These are phyloP conservation scores for Rutpela maculata DNA, from an alignment of 2,888 invertebrate genomes.

Conservation along the genomic window DNA sequence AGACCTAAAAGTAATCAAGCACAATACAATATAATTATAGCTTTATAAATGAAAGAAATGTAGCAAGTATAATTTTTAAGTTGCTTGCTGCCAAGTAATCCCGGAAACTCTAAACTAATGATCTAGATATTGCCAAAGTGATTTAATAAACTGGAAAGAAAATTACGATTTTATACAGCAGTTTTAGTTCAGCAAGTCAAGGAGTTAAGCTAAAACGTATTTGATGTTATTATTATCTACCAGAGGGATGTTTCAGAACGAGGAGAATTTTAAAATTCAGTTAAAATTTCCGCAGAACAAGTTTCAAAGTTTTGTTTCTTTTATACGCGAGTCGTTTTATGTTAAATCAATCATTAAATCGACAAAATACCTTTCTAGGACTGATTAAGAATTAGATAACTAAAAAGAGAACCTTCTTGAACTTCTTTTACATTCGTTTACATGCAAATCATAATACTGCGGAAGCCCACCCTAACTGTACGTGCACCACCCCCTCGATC, in stretches of 20 bases:
- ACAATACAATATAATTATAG: slow-evolving; percentile 30
- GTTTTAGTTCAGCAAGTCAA: slow-evolving; percentile 8
- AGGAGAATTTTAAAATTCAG: slow-evolving; percentile 4
- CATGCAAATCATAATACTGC: no score
- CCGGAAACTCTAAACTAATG: slow-evolving; percentile 53
- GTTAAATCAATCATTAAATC: background rate
- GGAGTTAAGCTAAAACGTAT: slow-evolving; percentile 8
- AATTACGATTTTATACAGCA: slow-evolving; percentile 12
- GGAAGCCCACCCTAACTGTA: no score
- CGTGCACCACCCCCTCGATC: no score
- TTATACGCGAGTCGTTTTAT: background rate
- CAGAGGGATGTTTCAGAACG: background rate
- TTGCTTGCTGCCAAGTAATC: slow-evolving; percentile 48
- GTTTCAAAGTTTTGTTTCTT: background rate
- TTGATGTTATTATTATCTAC: slow-evolving; percentile 4
- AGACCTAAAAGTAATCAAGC: slow-evolving; percentile 10
- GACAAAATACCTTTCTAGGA: background rate
- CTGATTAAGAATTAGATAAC: no score
- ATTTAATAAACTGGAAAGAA: slow-evolving; percentile 52
- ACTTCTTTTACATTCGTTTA: no score
- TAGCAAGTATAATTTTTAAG: slow-evolving; percentile 42
- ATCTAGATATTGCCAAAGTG: slow-evolving; percentile 47
- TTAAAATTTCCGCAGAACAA: background rate
- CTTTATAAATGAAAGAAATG: slow-evolving; percentile 43
- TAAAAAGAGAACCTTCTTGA: no score